Evolutionary conservation across 2,113 vertebrate species (phyloP).

Genomic region (Microcebus griseorufus): DNA sequence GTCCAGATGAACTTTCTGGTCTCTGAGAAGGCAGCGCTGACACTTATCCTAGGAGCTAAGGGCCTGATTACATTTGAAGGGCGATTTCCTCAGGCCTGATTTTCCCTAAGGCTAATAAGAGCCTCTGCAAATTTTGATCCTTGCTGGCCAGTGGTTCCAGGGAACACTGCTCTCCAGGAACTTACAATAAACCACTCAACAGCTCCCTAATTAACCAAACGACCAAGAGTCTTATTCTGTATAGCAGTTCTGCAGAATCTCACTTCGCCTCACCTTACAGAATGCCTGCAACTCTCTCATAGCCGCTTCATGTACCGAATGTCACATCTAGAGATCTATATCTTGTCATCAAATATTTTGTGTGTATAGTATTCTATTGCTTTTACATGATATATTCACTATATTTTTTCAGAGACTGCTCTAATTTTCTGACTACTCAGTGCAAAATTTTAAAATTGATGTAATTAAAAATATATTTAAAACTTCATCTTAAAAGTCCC

Average conservation of each 20-base stretch:
- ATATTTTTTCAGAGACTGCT: not conserved
- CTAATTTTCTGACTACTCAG: not conserved
- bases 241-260: not conserved
- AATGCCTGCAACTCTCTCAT: rapidly evolving
- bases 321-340: not conserved
- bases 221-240: not conserved
- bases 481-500: not conserved
- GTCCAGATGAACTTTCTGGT: not conserved
- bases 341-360: not conserved
- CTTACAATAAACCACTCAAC: not conserved
- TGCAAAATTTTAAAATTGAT: not conserved
- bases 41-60: not conserved
- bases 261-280: not conserved
- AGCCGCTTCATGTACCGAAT: not conserved
- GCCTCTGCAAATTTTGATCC: no score
- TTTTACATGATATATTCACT: not conserved
- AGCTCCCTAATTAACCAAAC: not conserved
- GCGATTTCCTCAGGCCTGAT: not conserved
- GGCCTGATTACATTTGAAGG: not conserved
- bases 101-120: not conserved
- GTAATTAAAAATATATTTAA: not conserved
- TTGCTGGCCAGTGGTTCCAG: not conserved
- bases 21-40: not conserved
- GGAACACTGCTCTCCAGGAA: not conserved
- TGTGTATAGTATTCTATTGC: not conserved